Percentiles rank a stretch among this genome's conserved stretches.
These are phyloP conservation scores for Saturnia japonica DNA, from an alignment of 2,888 invertebrate genomes.

Conservation along the genomic window DNA sequence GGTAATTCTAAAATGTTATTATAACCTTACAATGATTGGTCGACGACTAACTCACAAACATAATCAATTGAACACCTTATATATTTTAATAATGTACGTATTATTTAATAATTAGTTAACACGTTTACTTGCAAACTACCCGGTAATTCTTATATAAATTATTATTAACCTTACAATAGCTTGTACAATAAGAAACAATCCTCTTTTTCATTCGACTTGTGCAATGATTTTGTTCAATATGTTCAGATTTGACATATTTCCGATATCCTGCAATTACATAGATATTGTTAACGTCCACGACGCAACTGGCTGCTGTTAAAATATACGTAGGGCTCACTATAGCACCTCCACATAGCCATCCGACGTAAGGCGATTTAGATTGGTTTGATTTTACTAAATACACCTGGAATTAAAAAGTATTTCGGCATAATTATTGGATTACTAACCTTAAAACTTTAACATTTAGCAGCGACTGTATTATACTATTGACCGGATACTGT, in stretches of 20 bases:
- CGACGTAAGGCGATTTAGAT: constrained; percentile 23
- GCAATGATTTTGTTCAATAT: constrained; percentile 31
- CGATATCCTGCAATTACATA: constrained; percentile 41
- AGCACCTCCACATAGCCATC: constrained; percentile 33
- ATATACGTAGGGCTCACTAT: constrained; percentile 29
- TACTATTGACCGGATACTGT: too few species aligned
- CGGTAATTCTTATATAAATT: too few species aligned
- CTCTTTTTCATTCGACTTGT: constrained; percentile 32
- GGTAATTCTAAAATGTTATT: too few species aligned
- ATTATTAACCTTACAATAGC: constrained; percentile 36
- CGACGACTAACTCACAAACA: too few species aligned
- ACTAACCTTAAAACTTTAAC: too few species aligned
- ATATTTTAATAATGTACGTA: too few species aligned
- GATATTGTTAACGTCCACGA: constrained; percentile 29
- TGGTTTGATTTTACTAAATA: constrained; percentile 16
- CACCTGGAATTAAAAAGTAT: constrained; percentile 13
- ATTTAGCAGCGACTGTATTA: too few species aligned
- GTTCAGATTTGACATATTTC: constrained; percentile 29
- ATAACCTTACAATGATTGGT: too few species aligned
- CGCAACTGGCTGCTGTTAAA: constrained; percentile 36
- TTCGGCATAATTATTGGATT: too few species aligned
- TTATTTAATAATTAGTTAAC: too few species aligned
- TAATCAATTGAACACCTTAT: too few species aligned
- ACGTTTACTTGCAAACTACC: too few species aligned
- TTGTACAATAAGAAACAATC: constrained; percentile 38